Evolutionary conservation across 2,797 vertebrate genomes (phyloP), one percentile per base, ranked within the genome.

Genomic region (Luscinia megarhynchos): DNA sequence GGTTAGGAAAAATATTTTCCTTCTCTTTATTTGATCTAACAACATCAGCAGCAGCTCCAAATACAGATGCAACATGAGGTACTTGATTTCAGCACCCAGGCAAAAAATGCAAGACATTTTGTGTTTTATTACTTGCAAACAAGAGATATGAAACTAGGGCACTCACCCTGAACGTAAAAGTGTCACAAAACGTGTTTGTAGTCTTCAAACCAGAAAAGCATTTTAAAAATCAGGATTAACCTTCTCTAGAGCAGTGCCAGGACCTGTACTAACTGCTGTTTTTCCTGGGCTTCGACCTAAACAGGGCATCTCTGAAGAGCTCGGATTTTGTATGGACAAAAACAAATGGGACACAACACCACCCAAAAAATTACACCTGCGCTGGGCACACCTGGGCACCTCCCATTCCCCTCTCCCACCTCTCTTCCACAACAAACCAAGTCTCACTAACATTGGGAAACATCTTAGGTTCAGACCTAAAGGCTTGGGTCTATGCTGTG

Each of bases 331-430:
- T n/a, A 67, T 0, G 10, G 36, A 48, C 20, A 54, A 79, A 84
- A 89, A 0, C 8, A 61, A 19, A 38, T 0, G 0, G 24, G 57
- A 68, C 1, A 2, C 19, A 53, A 22, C 32, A 63, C 3, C 29
- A 67, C 4, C 7, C 8, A 64, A 20, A 45, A 79, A 80, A n/a
- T 41, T 27, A 55, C 0, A 0, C 19, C 14, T 63, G 12, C 12
- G 45, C 57, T 6, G 10, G 34, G 34, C 34, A 34, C 34, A 34
- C 34, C 34, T 34, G 34, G 34, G 34, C 77, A 41, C 15, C 4
- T 53, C 17, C 36, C 45, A 18, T 41, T 69, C 15, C 3, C 3
- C 8, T 55, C 40, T 22, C 26, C 22, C 29, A 41, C 29, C 41
- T 36, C 7, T 55, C 43, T 22, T 26, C 29, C 36, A 41, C 26